Conservation (phyloP, 1,140 invertebrate genomes). For the Colletes latitarsis region DNA sequence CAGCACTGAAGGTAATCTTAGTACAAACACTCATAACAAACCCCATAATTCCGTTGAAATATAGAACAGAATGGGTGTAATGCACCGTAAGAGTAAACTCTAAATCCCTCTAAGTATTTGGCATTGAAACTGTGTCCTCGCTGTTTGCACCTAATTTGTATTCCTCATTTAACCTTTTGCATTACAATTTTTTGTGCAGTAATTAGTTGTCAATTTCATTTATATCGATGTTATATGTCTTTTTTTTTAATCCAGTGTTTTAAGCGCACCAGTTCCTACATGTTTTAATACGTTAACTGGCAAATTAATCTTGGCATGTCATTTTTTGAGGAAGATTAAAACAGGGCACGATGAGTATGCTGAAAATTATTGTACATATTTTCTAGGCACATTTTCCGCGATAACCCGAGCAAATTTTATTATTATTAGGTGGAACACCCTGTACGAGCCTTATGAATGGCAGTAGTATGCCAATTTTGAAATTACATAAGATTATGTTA, state of each 20-base stretch:
- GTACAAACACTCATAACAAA: not conserved
- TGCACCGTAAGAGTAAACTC: not conserved
- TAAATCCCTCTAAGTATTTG: not conserved
- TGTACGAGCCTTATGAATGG: too few relatives aligned
- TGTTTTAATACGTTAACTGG: not conserved
- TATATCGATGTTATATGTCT: not conserved
- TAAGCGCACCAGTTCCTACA: not conserved
- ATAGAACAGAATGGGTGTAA: constrained; percentile 35
- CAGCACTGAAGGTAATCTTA: constrained; percentile 95
- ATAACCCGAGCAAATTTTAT: too few relatives aligned
- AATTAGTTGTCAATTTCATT: not conserved
- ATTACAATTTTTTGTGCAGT: not conserved
- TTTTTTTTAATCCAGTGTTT: not conserved
- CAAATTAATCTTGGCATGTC: too few relatives aligned
- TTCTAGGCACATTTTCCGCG: too few relatives aligned
- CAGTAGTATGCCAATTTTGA: too few relatives aligned
- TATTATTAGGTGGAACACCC: too few relatives aligned
- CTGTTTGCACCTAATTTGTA: constrained; percentile 1
- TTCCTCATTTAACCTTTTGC: not conserved
- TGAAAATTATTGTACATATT: too few relatives aligned
- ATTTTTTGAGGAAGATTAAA: not conserved
- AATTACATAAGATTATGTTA: too few relatives aligned
- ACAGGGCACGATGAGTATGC: not conserved
- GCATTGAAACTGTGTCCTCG: not conserved
- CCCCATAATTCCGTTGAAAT: constrained; percentile 61